Evolutionary conservation across 1,140 invertebrate genomes (phyloP).

Genomic region (Sogatella furcifera): DNA sequence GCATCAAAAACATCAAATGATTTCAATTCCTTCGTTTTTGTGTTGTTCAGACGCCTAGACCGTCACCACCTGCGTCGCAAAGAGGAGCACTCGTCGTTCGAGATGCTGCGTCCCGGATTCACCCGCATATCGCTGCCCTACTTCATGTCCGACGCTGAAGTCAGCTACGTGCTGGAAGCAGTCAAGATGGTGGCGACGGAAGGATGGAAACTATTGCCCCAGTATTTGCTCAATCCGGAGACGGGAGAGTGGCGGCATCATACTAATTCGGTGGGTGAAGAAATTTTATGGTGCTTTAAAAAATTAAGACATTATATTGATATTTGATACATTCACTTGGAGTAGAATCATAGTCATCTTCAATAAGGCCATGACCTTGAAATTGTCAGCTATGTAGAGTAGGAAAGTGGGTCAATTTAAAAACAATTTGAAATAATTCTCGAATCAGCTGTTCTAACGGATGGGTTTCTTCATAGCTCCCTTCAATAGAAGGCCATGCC

Average conservation of each 20-base stretch:
- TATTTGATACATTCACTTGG: too few species aligned
- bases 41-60: constrained; percentile 39
- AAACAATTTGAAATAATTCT: too few species aligned
- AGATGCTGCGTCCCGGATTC: constrained; percentile 79
- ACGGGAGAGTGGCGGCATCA: constrained; percentile 85
- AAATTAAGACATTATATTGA: too few species aligned
- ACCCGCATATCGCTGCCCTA: constrained; percentile 75
- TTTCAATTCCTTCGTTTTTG: constrained; percentile 8
- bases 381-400: too few species aligned
- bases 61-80: constrained; percentile 44
- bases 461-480: too few species aligned
- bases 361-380: too few species aligned
- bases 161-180: constrained; percentile 73
- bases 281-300: too few species aligned
- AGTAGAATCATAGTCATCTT: too few species aligned
- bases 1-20: too few species aligned
- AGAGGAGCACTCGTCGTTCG: constrained; percentile 49
- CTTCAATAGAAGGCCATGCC: too few species aligned
- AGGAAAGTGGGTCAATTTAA: too few species aligned
- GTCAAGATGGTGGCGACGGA: constrained; percentile 78
- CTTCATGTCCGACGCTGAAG: constrained; percentile 67
- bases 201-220: constrained; percentile 81
- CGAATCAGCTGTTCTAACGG: too few species aligned
- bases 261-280: constrained; percentile 46
- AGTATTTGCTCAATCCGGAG: constrained; percentile 74